phyloP scores from a whole-genome alignment of 2,888 invertebrate genomes.

The Cerastis rubricosa region DNA sequence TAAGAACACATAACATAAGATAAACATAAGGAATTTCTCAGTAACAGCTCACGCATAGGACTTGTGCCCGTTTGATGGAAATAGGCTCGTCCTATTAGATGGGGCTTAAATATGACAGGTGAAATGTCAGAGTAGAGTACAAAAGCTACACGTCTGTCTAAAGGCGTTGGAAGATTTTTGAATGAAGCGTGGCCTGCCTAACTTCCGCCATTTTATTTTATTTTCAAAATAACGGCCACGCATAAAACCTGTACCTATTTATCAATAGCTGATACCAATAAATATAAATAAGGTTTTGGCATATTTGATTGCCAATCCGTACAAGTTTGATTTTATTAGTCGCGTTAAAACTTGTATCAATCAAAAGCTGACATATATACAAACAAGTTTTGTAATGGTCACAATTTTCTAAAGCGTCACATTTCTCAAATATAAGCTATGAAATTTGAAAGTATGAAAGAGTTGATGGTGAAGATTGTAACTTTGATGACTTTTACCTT shows the following conservation, averaged over 20 bases:
- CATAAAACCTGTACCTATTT: neutral
- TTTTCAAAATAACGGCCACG: neutral
- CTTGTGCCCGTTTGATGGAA: neutral
- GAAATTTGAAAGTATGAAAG: no score
- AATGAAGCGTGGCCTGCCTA: neutral
- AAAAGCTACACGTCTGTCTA: neutral
- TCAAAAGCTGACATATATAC: no score
- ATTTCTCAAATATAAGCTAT: no score
- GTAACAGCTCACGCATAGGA: neutral
- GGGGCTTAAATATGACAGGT: neutral
- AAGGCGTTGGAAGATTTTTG: neutral
- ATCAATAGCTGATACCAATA: neutral
- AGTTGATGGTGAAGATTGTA: no score
- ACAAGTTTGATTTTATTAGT: no score
- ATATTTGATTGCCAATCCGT: no score
- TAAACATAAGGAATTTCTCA: neutral
- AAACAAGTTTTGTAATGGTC: no score
- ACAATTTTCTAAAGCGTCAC: no score
- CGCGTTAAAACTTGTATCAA: no score
- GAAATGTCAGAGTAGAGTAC: neutral
- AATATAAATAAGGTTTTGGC: neutral
- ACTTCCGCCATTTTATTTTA: neutral
- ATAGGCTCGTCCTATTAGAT: neutral
- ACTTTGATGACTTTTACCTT: no score
- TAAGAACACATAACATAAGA: conserved; percentile 13